A percentile compares a stretch with the other conserved stretches of the same genome.
Conservation (phyloP, 2,888 invertebrate species). For the Frankliniella intonsa region DNA sequence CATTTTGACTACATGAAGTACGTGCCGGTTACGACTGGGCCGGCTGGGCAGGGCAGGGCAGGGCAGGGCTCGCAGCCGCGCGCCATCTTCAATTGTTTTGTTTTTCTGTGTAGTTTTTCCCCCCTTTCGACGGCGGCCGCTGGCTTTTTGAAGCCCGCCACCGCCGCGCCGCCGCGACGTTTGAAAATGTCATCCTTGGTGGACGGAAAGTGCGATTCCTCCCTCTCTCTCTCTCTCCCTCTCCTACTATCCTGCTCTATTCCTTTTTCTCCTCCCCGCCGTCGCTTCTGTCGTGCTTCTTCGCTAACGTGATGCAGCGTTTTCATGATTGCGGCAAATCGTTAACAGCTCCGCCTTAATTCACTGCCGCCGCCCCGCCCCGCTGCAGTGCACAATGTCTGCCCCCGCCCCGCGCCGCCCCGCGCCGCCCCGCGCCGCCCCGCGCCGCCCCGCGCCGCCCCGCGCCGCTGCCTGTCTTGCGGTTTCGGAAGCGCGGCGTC, state of each 20-base stretch:
- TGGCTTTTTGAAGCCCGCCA: background rate
- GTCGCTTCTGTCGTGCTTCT: background rate
- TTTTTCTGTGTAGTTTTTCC: too few relatives aligned
- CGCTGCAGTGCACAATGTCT: background rate
- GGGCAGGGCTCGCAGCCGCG: background rate
- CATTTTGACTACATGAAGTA: background rate
- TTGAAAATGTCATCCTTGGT: background rate
- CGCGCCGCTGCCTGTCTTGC: background rate
- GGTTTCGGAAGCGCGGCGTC: background rate
- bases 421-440: background rate
- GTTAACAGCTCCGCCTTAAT: slow-evolving; percentile 7
- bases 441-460: background rate
- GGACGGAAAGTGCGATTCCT: too few relatives aligned
- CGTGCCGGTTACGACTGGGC: background rate
- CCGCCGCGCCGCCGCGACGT: background rate
- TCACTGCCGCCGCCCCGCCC: background rate
- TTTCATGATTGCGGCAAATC: slow-evolving; percentile 20
- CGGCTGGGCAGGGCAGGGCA: background rate
- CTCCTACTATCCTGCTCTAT: too few relatives aligned
- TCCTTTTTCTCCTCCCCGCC: background rate
- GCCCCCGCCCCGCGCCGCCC: background rate
- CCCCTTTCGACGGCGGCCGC: too few relatives aligned
- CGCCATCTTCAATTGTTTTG: background rate
- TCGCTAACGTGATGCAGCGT: background rate
- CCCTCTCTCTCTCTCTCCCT: too few relatives aligned